Conservation (phyloP, 2,113 vertebrate species). For the Ancistrus triradiatus region DNA sequence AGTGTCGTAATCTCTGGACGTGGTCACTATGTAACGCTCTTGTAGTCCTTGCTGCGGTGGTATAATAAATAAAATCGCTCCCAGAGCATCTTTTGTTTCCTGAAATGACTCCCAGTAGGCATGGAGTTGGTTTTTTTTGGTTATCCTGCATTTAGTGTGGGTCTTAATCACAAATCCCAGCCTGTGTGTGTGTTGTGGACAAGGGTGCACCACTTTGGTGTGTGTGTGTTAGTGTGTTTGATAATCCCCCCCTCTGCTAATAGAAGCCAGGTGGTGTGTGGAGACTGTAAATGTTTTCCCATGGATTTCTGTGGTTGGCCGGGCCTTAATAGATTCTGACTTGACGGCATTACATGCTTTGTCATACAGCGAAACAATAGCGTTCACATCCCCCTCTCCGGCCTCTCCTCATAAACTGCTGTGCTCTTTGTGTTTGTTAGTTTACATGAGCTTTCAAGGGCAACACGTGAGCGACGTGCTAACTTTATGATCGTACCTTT, state of each 20-base stretch:
- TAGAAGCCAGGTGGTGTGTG: constrained; percentile 74
- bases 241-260: constrained; percentile 57
- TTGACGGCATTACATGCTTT: constrained; percentile 68
- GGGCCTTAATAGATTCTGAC: constrained; percentile 55
- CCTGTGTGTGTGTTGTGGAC: constrained; percentile 11
- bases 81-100: no score
- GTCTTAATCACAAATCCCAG: constrained; percentile 12
- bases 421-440: constrained; percentile 8
- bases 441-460: constrained; percentile 6
- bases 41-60: no score
- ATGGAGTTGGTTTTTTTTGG: constrained; percentile 6
- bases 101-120: neutral
- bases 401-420: constrained; percentile 24
- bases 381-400: neutral
- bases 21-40: no score
- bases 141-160: neutral
- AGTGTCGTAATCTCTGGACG: no score
- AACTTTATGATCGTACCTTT: neutral
- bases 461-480: neutral
- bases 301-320: constrained; percentile 62
- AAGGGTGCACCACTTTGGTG: neutral
- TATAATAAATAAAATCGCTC: no score
- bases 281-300: constrained; percentile 71
- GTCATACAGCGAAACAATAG: constrained; percentile 68
- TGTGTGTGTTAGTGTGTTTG: constrained; percentile 27